phyloP scores from a whole-genome alignment of 2,888 invertebrate species.

The Epinotia brunnichana region DNA sequence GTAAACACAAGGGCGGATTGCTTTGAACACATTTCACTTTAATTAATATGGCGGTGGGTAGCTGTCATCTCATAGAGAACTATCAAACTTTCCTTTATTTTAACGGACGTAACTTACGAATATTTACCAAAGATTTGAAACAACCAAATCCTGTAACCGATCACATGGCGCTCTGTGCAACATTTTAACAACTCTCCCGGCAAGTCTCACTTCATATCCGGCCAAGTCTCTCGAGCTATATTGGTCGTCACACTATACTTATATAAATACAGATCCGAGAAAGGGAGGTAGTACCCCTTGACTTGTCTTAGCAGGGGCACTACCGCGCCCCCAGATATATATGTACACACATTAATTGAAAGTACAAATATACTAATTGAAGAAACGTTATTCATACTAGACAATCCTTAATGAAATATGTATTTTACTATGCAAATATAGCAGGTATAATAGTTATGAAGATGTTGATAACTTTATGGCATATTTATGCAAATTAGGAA shows the following conservation, averaged over 20 bases:
- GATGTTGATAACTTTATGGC: conserved; percentile 4
- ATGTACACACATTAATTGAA: too few relatives aligned
- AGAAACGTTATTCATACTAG: neutral
- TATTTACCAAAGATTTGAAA: too few relatives aligned
- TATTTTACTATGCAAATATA: conserved; percentile 1
- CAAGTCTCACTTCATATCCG: conserved; percentile 3
- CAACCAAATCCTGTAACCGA: too few relatives aligned
- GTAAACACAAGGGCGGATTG: neutral
- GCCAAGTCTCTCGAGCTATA: neutral
- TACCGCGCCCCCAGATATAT: too few relatives aligned
- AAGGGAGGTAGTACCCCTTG: neutral
- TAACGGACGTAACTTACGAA: too few relatives aligned
- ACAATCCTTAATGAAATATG: neutral
- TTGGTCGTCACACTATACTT: neutral
- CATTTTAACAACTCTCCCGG: neutral
- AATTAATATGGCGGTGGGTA: too few relatives aligned
- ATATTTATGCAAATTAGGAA: conserved; percentile 16
- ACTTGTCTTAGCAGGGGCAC: neutral
- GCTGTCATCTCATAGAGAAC: too few relatives aligned
- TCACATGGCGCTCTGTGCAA: too few relatives aligned
- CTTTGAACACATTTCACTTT: too few relatives aligned
- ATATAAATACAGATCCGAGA: neutral
- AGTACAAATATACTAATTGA: too few relatives aligned
- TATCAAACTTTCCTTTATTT: too few relatives aligned
- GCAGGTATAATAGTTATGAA: neutral